Conservation (phyloP, 2,888 invertebrate genomes). For the Ophioninae sp. region DNA sequence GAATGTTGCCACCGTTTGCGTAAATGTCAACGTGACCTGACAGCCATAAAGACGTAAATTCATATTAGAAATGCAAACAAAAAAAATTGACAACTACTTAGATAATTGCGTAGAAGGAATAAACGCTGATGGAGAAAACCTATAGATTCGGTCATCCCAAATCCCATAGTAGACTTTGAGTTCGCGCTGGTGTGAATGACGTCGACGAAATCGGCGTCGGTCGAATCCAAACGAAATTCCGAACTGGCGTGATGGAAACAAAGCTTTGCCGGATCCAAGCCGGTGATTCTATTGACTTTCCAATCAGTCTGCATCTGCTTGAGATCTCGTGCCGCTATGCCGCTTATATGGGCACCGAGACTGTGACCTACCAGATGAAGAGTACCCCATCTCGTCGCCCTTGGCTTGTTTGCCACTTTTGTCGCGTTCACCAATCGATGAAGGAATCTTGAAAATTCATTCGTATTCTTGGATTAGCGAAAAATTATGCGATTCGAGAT, state of each 20-base stretch:
- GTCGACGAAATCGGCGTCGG: conserved; percentile 85
- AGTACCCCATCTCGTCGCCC: conserved; percentile 67
- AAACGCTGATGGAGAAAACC: conserved; percentile 77
- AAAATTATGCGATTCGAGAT: no score
- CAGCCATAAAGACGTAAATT: neutral
- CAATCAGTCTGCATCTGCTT: conserved; percentile 78
- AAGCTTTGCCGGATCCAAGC: conserved; percentile 86
- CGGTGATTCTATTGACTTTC: conserved; percentile 79
- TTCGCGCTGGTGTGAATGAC: conserved; percentile 85
- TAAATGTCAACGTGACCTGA: conserved; percentile 86
- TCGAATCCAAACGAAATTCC: conserved; percentile 82
- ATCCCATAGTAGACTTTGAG: conserved; percentile 82
- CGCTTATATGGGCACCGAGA: conserved; percentile 85
- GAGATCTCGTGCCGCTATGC: conserved; percentile 82
- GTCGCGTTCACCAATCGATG: conserved; percentile 80
- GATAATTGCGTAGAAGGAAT: neutral
- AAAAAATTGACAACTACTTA: no score
- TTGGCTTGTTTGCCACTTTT: conserved; percentile 77
- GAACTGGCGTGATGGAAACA: conserved; percentile 82
- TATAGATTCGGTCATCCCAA: conserved; percentile 83
- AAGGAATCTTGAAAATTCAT: conserved; percentile 80
- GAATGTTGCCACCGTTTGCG: conserved; percentile 86
- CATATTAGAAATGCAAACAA: no score
- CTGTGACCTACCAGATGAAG: conserved; percentile 85
- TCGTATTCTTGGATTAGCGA: neutral